Percentiles rank a stretch among this genome's conserved stretches.
phyloP scores from a whole-genome alignment of 2,888 invertebrate genomes.

The Thelaira solivaga region DNA sequence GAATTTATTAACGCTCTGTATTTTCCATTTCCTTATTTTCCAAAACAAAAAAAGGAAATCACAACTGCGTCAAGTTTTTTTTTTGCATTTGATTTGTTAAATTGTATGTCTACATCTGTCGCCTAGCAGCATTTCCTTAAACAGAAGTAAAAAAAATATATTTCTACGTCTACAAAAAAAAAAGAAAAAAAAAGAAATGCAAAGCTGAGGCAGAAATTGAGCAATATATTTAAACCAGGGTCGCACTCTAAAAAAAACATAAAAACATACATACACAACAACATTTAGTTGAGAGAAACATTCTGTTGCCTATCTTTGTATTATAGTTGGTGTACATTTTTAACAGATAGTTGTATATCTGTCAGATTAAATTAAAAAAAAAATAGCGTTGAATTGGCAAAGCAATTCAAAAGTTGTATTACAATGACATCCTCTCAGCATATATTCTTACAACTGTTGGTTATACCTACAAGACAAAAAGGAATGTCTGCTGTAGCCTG shows the following conservation, averaged over 20 bases:
- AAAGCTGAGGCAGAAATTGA: conserved; percentile 41
- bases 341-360: background rate
- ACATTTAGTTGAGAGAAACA: too few relatives aligned
- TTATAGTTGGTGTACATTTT: background rate
- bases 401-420: conserved; percentile 67
- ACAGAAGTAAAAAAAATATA: background rate
- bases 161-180: background rate
- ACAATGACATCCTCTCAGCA: conserved; percentile 32
- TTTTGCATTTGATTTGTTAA: background rate
- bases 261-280: too few relatives aligned
- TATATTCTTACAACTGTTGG: background rate
- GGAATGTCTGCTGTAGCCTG: background rate
- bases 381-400: conserved; percentile 66
- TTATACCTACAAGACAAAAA: background rate
- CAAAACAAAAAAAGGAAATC: background rate
- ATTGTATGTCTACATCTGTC: background rate
- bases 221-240: conserved; percentile 42
- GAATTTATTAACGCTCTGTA: background rate
- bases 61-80: background rate
- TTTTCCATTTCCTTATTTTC: background rate
- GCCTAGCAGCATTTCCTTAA: conserved; percentile 20
- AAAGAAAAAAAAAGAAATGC: too few relatives aligned
- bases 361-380: conserved; percentile 33
- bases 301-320: background rate
- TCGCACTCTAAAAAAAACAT: too few relatives aligned